phyloP scores from a whole-genome alignment of 1,140 invertebrate species.

The Heliconius melpomene region DNA sequence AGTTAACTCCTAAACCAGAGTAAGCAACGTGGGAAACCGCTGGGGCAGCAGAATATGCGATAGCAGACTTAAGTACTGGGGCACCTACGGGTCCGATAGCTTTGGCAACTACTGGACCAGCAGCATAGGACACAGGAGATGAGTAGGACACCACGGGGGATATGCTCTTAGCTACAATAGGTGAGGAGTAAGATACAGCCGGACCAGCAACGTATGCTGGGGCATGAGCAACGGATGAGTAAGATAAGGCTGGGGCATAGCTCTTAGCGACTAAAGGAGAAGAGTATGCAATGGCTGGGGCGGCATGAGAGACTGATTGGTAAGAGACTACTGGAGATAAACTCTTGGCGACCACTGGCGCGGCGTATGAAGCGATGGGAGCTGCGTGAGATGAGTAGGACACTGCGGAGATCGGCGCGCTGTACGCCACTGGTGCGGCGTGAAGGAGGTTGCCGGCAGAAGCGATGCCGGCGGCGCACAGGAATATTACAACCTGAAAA shows the following conservation, averaged over 20 bases:
- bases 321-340: slow-evolving; percentile 38
- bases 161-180: slow-evolving; percentile 12
- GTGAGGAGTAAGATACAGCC: slow-evolving; percentile 13
- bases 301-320: slow-evolving; percentile 19
- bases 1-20: slow-evolving; percentile 42
- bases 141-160: slow-evolving; percentile 25
- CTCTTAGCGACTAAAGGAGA: slow-evolving; percentile 16
- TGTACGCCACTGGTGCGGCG: slow-evolving; percentile 56
- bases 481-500: slow-evolving; percentile 59
- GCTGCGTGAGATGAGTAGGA: slow-evolving; percentile 53
- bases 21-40: slow-evolving; percentile 44
- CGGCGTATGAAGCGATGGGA: slow-evolving; percentile 42
- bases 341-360: slow-evolving; percentile 21
- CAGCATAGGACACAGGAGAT: slow-evolving; percentile 38
- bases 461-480: slow-evolving; percentile 65
- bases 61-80: slow-evolving; percentile 39
- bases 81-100: slow-evolving; percentile 32
- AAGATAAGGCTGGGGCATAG: slow-evolving; percentile 20
- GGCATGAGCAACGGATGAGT: slow-evolving; percentile 34
- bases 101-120: slow-evolving; percentile 27
- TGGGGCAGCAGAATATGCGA: slow-evolving; percentile 43
- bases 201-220: slow-evolving; percentile 31
- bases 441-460: slow-evolving; percentile 61
- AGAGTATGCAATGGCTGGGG: slow-evolving; percentile 1
- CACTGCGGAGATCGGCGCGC: slow-evolving; percentile 50